Base-by-base conservation (phyloP, 2,888 invertebrate species). In the Odontothrips loti region DNA sequence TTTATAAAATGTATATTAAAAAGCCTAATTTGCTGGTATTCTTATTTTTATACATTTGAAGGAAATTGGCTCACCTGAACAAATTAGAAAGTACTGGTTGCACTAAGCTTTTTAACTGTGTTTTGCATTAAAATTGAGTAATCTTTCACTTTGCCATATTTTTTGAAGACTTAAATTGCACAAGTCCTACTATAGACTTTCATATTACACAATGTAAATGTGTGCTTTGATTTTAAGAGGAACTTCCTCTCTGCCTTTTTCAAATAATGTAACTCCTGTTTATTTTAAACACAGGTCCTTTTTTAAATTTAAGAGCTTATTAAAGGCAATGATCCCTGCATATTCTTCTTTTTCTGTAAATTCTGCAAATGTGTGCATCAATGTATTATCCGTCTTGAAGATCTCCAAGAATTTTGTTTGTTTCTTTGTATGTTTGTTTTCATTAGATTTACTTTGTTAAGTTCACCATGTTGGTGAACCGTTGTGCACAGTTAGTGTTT, bases 11-110 rank as follows among this genome's bases (percentile, higher is more conserved):
- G 68, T 75, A 75, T 23, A 75, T 75, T 75, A 75, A 27, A 75
- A 75, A 75, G 68, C 68, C 27, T 75, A 27, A 75, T 75, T 75
- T 75, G 68, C 68, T 75, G 68, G 68, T 75, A 75, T 75, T 75
- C 27, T 75, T 75, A 75, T 75, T 75, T 75, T 75, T 75, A 75
- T 75, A 75, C 68, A 23, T 75, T 75, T 75, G 27, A 27, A 27
- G n/a, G 1, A 23, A 27, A 75, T 75, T 75, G 68, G 23, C 68
- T 75, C 23, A 75, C 68, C 68, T 27, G 68, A 23, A 75, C n/a
- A 12, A 75, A 27, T 10, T 75, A 12, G n/a, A 75, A 75, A 75
- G 27, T 27, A 27, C n/a, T 75, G 68, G 68, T 75, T 27, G 68
- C 68, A 75, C 68, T 75, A 27, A 75, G 68, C 68, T 27, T 75